Evolutionary conservation across 1,140 invertebrate species (phyloP).

Genomic region (Bombus waltoni): DNA sequence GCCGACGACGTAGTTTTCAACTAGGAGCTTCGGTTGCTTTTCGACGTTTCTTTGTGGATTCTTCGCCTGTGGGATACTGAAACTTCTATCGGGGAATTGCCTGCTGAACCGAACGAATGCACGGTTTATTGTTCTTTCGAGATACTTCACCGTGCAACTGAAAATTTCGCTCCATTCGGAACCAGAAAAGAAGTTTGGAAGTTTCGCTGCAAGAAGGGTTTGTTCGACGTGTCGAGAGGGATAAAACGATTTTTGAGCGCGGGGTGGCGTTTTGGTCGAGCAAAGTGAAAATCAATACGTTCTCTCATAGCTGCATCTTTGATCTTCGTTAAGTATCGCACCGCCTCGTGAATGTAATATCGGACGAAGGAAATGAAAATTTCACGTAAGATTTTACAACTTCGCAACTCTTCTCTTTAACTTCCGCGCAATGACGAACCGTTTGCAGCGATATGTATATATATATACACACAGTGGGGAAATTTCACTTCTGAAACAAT

Average conservation of each 20-base stretch:
- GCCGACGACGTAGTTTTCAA: background rate
- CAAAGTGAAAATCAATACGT: no score
- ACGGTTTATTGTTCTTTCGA: constrained; percentile 15
- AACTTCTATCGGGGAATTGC: background rate
- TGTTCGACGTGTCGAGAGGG: background rate
- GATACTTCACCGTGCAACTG: background rate
- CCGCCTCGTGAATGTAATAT: no score
- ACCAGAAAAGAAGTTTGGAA: no score
- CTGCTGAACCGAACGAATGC: background rate
- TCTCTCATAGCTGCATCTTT: no score
- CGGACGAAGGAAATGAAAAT: background rate
- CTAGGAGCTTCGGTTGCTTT: background rate
- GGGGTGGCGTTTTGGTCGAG: no score
- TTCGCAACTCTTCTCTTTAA: no score
- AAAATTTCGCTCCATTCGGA: background rate
- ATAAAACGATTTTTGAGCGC: background rate
- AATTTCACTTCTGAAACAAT: no score
- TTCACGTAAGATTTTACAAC: background rate
- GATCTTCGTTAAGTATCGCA: no score
- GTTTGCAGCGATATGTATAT: no score
- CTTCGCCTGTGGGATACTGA: background rate
- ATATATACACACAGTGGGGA: no score
- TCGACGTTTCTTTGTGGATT: background rate
- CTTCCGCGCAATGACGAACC: no score
- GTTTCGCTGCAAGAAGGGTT: background rate